Evolutionary conservation across 2,113 vertebrate species (phyloP).

Genomic region (Brachyistius frenatus): DNA sequence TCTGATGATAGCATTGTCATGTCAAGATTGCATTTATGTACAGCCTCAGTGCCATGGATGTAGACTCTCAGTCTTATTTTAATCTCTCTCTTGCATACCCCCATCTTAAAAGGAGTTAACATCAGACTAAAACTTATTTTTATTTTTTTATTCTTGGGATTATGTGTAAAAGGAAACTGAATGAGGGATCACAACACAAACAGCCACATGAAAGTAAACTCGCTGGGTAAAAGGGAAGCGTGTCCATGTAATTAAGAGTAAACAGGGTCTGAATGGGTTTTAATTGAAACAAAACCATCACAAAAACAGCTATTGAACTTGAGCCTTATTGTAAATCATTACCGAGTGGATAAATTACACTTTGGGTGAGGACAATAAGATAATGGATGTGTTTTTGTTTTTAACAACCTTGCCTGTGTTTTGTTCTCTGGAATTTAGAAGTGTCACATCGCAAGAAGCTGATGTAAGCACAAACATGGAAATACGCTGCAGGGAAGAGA

Average conservation of each 20-base stretch:
- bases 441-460: constrained; percentile 58
- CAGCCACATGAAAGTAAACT: constrained; percentile 9
- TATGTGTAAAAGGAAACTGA: too few species aligned
- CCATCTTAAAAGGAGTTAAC: too few species aligned
- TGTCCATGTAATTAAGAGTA: constrained; percentile 4
- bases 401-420: constrained; percentile 9
- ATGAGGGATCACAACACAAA: not conserved
- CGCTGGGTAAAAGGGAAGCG: not conserved
- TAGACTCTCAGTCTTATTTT: too few species aligned
- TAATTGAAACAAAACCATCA: constrained; percentile 26
- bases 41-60: too few species aligned
- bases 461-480: constrained; percentile 59
- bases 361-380: constrained; percentile 21
- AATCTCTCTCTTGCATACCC: too few species aligned
- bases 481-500: constrained; percentile 41
- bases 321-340: constrained; percentile 28
- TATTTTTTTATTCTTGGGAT: too few species aligned
- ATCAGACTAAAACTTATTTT: too few species aligned
- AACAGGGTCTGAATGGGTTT: constrained; percentile 17
- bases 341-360: constrained; percentile 26
- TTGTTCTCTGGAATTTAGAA: constrained; percentile 22
- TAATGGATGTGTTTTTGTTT: constrained; percentile 50
- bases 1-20: too few species aligned
- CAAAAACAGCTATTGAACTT: constrained; percentile 16
- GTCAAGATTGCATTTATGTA: too few species aligned